Percentiles rank a stretch among this genome's conserved stretches.
Conservation (phyloP, 2,888 invertebrate species). For the Augochlorella aurata region DNA sequence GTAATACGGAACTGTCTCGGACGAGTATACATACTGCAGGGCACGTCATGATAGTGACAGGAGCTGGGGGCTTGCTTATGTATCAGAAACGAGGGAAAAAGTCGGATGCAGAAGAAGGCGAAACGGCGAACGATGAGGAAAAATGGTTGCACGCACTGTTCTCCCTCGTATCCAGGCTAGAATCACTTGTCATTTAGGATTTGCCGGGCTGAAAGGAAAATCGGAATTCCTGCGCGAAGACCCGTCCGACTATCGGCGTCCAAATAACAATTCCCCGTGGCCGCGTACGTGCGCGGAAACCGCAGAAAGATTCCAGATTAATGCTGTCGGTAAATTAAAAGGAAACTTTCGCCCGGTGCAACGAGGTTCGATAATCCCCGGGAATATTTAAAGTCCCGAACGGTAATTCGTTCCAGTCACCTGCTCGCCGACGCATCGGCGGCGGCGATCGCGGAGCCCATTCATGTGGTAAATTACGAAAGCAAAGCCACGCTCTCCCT, state of each 20-base stretch:
- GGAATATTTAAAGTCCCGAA: neutral
- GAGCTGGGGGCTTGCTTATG: constrained; percentile 39
- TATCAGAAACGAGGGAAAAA: constrained; percentile 54
- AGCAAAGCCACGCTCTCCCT: constrained; percentile 61
- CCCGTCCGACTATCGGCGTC: neutral
- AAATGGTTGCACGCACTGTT: constrained; percentile 5
- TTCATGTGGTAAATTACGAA: constrained; percentile 66
- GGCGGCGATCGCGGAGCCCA: constrained; percentile 18
- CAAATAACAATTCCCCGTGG: too few species aligned
- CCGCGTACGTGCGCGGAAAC: too few species aligned
- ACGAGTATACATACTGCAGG: constrained; percentile 38
- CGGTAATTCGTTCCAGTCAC: neutral
- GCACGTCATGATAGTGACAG: constrained; percentile 52
- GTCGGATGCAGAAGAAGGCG: constrained; percentile 18
- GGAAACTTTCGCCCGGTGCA: neutral
- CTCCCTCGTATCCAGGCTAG: neutral
- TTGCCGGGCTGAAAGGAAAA: neutral
- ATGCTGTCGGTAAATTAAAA: neutral
- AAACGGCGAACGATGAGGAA: constrained; percentile 39
- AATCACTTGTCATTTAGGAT: constrained; percentile 6
- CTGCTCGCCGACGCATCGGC: neutral
- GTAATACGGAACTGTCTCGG: constrained; percentile 46
- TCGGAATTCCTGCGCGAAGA: neutral
- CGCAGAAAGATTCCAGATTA: neutral
- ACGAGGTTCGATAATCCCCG: neutral